Evolutionary conservation across 2,113 vertebrate species (phyloP), one percentile per base, ranked within the genome.

Genomic region (Piliocolobus tephrosceles): DNA sequence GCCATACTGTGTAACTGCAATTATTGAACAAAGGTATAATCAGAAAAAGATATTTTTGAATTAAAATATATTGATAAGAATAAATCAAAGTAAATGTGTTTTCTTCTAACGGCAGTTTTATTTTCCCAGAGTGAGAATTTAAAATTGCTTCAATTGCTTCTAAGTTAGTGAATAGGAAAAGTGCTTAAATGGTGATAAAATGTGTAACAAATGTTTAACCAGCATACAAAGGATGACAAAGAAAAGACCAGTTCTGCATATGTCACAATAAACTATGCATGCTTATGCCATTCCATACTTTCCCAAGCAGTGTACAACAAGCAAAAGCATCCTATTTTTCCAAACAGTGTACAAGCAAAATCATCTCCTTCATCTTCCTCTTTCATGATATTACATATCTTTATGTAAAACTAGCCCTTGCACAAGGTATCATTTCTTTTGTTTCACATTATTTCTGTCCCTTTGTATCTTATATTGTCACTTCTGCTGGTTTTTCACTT

Each of bases 61-160:
- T 98, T 96, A 97, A 97, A 97, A 88, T 88, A 52, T 94, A 94
- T 96, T 85, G 87, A 95, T 96, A 88, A 23, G 47, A 96, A 95
- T 95, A 96, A 98, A 97, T 95, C 95, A 96, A 95, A 97, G 75
- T 93, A 96, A 96, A 85, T 96, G 8, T 97, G 64, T 91, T 97
- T 97, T 96, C 93, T 93, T 90, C 85, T 91, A 96, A 92, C 96
- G 75, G 81, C 84, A 79, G 55, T 95, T 96, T 98, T 97, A 73
- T 97, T 95, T 97, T 97, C 96, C 87, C 82, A 85, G 75, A 96
- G 80, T 82, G 80, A 64, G 87, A 96, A 95, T 93, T 97, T 96
- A 76, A 97, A 96, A 98, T 95, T 95, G 78, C 85, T 94, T 95
- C 95, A 96, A 93, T 96, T 94, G 90, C 70, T 91, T 95, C 79